Conservation (phyloP, 2,797 vertebrate genomes). For the Syncerus caffer region DNA sequence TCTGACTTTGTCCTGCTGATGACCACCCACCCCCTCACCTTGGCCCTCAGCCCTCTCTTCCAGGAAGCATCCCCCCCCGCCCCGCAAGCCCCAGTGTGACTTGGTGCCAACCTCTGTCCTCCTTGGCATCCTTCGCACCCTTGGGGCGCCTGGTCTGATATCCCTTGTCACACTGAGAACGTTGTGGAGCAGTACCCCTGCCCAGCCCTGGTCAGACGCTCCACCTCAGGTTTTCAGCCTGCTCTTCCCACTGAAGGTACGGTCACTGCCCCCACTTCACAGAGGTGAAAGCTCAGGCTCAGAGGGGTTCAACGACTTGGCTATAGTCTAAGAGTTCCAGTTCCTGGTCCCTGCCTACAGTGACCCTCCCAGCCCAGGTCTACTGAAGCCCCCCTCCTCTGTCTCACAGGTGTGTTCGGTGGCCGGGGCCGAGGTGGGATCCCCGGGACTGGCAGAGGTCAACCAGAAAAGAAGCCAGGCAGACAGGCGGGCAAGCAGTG, state of each 20-base stretch:
- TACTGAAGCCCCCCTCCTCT: not conserved
- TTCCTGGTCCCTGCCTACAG: not conserved
- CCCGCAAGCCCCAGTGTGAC: not conserved
- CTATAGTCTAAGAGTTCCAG: too few species aligned
- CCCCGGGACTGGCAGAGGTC: constrained; percentile 87
- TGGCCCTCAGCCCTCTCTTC: not conserved
- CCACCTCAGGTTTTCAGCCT: not conserved
- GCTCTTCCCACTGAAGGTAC: not conserved
- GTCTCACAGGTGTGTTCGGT: constrained; percentile 87
- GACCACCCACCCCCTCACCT: not conserved
- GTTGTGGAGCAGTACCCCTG: not conserved
- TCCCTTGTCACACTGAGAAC: not conserved
- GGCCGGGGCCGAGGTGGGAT: constrained; percentile 90
- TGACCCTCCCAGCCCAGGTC: not conserved
- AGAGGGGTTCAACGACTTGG: not conserved
- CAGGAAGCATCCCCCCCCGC: not conserved
- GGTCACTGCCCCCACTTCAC: not conserved
- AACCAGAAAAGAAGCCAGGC: constrained; percentile 93
- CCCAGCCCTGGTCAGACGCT: not conserved
- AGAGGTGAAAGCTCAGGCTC: not conserved
- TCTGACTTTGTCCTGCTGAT: not conserved
- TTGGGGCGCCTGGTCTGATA: not conserved
- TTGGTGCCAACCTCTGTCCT: accelerated
- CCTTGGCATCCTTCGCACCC: not conserved
- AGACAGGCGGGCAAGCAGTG: constrained; percentile 92